Evolutionary conservation across 1,140 invertebrate genomes (phyloP).

Genomic region (Metopolophium dirhodum): DNA sequence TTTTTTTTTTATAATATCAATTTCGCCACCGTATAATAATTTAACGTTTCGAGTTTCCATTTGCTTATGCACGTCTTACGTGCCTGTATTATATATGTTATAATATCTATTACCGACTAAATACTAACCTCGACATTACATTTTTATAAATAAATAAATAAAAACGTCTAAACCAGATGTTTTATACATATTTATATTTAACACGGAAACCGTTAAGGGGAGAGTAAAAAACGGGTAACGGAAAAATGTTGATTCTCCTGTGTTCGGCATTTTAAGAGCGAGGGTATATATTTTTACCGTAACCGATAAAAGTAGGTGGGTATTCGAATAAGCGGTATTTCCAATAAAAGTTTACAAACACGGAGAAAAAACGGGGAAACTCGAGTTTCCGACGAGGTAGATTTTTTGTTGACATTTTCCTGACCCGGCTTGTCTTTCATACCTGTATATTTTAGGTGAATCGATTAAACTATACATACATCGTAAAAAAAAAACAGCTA

Average conservation of each 20-base stretch:
- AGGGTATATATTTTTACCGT: neutral
- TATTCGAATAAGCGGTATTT: neutral
- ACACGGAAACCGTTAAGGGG: neutral
- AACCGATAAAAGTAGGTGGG: neutral
- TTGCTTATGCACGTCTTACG: no score
- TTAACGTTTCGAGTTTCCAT: no score
- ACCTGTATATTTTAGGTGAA: neutral
- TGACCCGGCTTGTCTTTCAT: neutral
- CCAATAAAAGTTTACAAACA: neutral
- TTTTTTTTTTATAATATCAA: no score
- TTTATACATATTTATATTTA: neutral
- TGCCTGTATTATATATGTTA: no score
- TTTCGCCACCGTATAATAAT: no score
- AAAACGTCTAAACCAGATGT: neutral
- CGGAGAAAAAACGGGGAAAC: neutral
- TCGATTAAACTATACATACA: neutral
- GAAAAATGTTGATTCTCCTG: neutral
- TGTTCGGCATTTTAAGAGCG: slow-evolving; percentile 7
- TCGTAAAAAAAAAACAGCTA: neutral
- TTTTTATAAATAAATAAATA: neutral
- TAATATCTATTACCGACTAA: no score
- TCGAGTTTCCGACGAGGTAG: neutral
- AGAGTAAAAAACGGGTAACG: neutral
- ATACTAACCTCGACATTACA: neutral
- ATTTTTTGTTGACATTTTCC: neutral